Percentiles rank a stretch among this genome's conserved stretches.
Conservation (phyloP, 2,113 vertebrate genomes). For the Daphoenositta chrysoptera region DNA sequence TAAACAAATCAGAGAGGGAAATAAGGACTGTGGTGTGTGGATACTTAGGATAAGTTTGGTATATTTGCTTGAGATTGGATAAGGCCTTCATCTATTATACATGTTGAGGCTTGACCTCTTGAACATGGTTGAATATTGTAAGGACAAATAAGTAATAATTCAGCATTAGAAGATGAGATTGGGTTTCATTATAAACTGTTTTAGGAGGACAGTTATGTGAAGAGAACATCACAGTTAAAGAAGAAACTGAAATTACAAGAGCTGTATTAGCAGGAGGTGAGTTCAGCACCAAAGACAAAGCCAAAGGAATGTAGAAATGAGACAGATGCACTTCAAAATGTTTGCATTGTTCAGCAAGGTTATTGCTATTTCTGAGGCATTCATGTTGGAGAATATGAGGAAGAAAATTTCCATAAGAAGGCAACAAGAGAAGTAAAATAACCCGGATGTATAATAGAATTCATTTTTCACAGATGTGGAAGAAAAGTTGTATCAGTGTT, state of each 20-base stretch:
- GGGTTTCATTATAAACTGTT: background rate
- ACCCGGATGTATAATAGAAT: fast-evolving
- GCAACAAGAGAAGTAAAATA: background rate
- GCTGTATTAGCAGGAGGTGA: background rate
- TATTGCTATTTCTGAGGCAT: background rate
- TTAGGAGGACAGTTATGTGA: background rate
- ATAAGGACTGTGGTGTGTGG: background rate
- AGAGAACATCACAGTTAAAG: background rate
- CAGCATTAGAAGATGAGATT: background rate
- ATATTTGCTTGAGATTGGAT: background rate
- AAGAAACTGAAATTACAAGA: background rate
- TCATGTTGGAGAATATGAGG: background rate
- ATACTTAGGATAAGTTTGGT: background rate
- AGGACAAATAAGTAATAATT: background rate
- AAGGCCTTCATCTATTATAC: background rate
- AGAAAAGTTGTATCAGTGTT: background rate
- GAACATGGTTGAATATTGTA: background rate
- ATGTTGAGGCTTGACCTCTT: background rate
- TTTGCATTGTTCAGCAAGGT: background rate
- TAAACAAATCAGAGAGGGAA: background rate
- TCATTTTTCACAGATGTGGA: background rate
- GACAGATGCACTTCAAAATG: background rate
- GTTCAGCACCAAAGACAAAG: background rate
- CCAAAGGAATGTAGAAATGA: background rate
- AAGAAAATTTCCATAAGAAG: background rate